These are phyloP conservation scores for Amorpha juglandis DNA, from an alignment of 2,888 invertebrate genomes.

Conservation along the genomic window DNA sequence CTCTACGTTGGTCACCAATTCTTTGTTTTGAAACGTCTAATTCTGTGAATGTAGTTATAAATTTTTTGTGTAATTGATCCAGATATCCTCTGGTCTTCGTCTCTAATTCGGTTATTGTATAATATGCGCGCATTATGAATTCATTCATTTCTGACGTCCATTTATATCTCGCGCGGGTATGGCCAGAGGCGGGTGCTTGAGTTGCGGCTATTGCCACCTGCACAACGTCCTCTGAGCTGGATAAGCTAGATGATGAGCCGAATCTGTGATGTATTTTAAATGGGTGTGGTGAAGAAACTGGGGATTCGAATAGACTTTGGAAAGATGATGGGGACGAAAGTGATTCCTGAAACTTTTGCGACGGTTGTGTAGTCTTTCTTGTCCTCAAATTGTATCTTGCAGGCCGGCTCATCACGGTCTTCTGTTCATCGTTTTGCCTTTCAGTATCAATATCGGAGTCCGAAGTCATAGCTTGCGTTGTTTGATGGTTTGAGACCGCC, in stretches of 20 bases:
- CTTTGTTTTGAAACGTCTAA: background rate
- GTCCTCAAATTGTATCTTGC: too few relatives aligned
- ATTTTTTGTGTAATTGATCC: background rate
- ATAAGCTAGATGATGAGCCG: background rate
- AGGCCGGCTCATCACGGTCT: too few relatives aligned
- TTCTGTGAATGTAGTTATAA: background rate
- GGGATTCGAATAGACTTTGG: background rate
- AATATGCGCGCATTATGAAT: background rate
- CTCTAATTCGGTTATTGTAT: background rate
- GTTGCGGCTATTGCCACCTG: background rate
- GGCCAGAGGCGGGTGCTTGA: background rate
- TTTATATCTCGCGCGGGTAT: background rate
- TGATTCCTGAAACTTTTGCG: too few relatives aligned
- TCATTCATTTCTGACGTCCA: slow-evolving; percentile 3
- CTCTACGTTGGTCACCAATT: slow-evolving; percentile 4
- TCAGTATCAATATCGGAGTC: too few relatives aligned
- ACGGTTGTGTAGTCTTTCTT: too few relatives aligned
- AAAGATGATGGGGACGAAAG: too few relatives aligned
- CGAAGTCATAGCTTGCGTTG: too few relatives aligned
- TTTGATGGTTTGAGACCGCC: too few relatives aligned
- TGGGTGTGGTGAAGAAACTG: background rate
- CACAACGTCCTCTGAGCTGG: background rate
- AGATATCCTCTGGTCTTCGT: background rate
- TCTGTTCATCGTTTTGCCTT: too few relatives aligned
- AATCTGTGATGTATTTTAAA: background rate